Evolutionary conservation across 2,888 invertebrate species (phyloP).

Genomic region (Meteorus cinctellus): DNA sequence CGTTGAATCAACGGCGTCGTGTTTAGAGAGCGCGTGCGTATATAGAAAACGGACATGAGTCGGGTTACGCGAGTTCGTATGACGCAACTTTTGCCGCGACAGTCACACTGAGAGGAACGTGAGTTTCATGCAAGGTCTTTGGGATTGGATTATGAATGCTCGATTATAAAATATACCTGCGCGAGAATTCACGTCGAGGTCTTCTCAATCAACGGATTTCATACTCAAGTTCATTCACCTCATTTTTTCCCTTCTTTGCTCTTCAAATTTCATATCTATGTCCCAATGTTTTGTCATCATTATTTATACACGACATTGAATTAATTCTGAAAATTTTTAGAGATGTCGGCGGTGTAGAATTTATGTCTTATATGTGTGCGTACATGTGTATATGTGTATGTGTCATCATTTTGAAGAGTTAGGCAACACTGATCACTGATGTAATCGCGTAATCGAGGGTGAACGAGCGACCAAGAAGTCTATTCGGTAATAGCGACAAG

Average conservation of each 20-base stretch:
- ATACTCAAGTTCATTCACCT: slow-evolving; percentile 1
- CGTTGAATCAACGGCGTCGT: neutral
- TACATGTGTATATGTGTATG: neutral
- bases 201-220: slow-evolving; percentile 11
- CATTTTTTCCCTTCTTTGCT: neutral
- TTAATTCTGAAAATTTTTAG: slow-evolving; percentile 14
- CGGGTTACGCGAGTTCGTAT: slow-evolving; percentile 51
- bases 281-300: slow-evolving; percentile 15
- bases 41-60: slow-evolving; percentile 16
- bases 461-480: neutral
- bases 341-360: no score
- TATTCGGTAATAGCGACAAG: slow-evolving; percentile 40
- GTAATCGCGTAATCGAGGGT: slow-evolving; percentile 21
- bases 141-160: slow-evolving; percentile 20
- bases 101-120: slow-evolving; percentile 31
- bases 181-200: slow-evolving; percentile 4
- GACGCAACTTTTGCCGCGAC: slow-evolving; percentile 49
- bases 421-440: slow-evolving; percentile 12
- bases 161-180: slow-evolving; percentile 13
- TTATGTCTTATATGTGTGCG: no score
- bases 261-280: neutral
- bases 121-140: slow-evolving; percentile 40
- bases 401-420: neutral
- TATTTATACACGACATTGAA: slow-evolving; percentile 23
- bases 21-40: slow-evolving; percentile 19